Base-by-base conservation (phyloP, 2,888 invertebrate genomes). In the Exephanes ischioxanthus region DNA sequence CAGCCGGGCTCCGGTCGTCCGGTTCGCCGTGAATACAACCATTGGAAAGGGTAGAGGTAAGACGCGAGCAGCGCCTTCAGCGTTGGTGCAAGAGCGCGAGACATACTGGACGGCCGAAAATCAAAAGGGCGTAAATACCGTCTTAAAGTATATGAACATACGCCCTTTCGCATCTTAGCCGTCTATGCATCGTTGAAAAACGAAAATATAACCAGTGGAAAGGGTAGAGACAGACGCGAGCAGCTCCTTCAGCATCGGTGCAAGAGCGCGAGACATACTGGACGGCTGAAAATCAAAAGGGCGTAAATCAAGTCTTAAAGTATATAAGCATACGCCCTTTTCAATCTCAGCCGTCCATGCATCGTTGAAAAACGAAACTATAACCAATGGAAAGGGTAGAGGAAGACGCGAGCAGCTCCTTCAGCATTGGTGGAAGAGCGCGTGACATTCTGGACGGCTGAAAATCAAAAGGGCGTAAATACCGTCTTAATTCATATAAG, bases 1-100 rank as follows among this genome's bases (percentile, higher is more conserved):
- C 80, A 86, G 86, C 86, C 86, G 82, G 58, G 82, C 81, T 85
- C 87, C 86, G 81, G 84, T 73, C 76, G 71, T 80, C 81, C 85
- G 84, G 79, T 73, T 51, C 48, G 77, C 68, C 77, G 80, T 75
- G 80, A 78, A 86, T 83, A 85, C 55, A 61, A 63, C 63, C 51
- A 37, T 37, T 48, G 86, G 80, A 86, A 83, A 79, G 83, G 88
- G 82, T 53, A 72, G 72, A 71, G 71, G 85, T 48, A 55, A 63
- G 45, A 77, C 53, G 66, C 66, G 55, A 71, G 70, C 61, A 22
- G 68, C 68, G 30, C 58, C 4, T 22, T 22, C 48, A 53, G 70
- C 55, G 67, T 75, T 51, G 63, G 61, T 68, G 71, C 48, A 58
- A 70, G 22, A 14, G 67, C 45, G 51, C 30, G 55, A 79, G 61